A percentile compares a stretch with the other conserved stretches of the same genome.
phyloP scores from a whole-genome alignment of 2,888 invertebrate species.

The Gastrophysa polygoni region DNA sequence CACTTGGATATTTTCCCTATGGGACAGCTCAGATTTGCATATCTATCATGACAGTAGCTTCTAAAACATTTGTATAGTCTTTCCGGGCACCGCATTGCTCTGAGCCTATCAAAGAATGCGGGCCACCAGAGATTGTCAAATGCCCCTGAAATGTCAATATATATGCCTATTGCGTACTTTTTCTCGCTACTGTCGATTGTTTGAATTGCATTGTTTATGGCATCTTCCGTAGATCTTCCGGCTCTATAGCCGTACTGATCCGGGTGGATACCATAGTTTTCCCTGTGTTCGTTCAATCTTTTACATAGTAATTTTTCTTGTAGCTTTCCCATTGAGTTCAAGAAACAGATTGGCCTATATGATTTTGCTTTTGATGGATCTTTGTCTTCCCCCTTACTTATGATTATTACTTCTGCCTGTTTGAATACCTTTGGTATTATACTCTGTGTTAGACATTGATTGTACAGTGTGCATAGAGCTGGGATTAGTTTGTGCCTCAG shows the following conservation, averaged over 20 bases:
- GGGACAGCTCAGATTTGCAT: conserved; percentile 12
- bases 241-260: conserved; percentile 13
- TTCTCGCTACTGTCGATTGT: neutral
- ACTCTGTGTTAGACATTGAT: conserved; percentile 7
- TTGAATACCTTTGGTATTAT: conserved; percentile 4
- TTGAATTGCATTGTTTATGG: neutral
- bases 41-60: conserved; percentile 6
- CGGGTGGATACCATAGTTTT: neutral
- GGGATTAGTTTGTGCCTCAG: neutral
- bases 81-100: neutral
- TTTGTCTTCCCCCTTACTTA: conserved; percentile 8
- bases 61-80: neutral
- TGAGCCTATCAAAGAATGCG: neutral
- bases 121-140: conserved; percentile 17
- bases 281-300: neutral
- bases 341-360: neutral
- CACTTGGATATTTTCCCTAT: neutral
- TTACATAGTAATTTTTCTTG: neutral
- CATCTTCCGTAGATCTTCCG: conserved; percentile 15
- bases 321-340: neutral
- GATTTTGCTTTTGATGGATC: conserved; percentile 7
- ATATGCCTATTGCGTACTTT: neutral
- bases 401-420: conserved; percentile 4
- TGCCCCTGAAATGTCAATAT: conserved; percentile 12
- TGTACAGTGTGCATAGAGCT: neutral